These are phyloP conservation scores for Anolis apletophallus DNA, from an alignment of 2,797 vertebrate species.

Conservation along the genomic window DNA sequence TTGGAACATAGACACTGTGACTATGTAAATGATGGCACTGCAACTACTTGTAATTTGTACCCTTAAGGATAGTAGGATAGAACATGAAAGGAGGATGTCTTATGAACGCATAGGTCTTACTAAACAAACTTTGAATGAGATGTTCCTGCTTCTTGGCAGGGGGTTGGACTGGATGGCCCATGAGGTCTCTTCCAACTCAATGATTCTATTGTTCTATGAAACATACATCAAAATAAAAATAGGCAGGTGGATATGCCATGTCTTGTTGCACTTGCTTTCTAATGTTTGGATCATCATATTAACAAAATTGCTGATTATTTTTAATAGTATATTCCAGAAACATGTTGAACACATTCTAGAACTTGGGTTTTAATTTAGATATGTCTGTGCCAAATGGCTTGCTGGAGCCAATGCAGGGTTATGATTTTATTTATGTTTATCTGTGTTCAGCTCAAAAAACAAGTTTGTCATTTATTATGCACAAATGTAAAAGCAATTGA, in stretches of 20 bases:
- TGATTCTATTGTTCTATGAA: no score
- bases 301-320: neutral
- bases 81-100: neutral
- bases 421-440: neutral
- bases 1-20: constrained; percentile 28
- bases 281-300: neutral
- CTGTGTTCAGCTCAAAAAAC: neutral
- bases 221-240: neutral
- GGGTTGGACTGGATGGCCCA: no score
- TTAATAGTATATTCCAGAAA: neutral
- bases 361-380: neutral
- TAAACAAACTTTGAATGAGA: neutral
- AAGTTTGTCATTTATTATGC: neutral
- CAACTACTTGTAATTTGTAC: constrained; percentile 5
- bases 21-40: constrained; percentile 3
- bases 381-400: neutral
- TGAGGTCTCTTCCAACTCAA: no score
- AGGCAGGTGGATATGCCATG: neutral
- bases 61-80: constrained; percentile 38
- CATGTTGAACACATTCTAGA: neutral
- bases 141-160: no score
- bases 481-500: neutral
- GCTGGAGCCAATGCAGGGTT: neutral
- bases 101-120: neutral
- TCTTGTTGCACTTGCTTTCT: neutral